These are phyloP conservation scores for Theristicus caerulescens DNA, from an alignment of 2,113 vertebrate genomes.

Conservation along the genomic window DNA sequence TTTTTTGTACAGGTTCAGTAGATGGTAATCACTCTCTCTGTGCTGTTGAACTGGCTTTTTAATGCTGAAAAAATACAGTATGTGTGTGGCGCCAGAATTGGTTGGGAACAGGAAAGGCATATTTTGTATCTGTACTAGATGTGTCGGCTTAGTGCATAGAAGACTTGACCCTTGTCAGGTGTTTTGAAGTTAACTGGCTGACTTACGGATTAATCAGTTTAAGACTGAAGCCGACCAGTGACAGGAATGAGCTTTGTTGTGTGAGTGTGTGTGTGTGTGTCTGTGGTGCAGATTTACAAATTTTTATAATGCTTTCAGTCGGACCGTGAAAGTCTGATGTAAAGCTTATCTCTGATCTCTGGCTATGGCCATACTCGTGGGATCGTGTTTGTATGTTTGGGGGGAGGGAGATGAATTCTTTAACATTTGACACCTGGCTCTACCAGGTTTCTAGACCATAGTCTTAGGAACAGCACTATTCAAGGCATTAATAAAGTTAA, in stretches of 20 bases:
- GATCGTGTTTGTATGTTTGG: slow-evolving; percentile 10
- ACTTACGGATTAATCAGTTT: slow-evolving; percentile 46
- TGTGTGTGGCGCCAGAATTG: slow-evolving; percentile 40
- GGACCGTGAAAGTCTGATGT: slow-evolving; percentile 42
- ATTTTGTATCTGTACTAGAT: slow-evolving; percentile 56
- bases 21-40: neutral
- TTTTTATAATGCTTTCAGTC: slow-evolving; percentile 62
- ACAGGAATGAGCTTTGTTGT: slow-evolving; percentile 50
- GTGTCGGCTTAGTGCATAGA: slow-evolving; percentile 39
- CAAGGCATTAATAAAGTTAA: slow-evolving; percentile 12
- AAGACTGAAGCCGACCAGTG: slow-evolving; percentile 21
- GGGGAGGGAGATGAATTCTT: slow-evolving; percentile 50
- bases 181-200: slow-evolving; percentile 62
- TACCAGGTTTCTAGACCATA: neutral
- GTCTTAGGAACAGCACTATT: neutral
- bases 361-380: slow-evolving; percentile 20
- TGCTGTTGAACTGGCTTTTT: neutral
- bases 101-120: slow-evolving; percentile 60
- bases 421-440: slow-evolving; percentile 36
- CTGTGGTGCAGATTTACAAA: slow-evolving; percentile 51
- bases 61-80: neutral
- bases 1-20: neutral
- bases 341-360: slow-evolving; percentile 58
- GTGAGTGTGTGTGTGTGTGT: slow-evolving; percentile 10
- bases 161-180: slow-evolving; percentile 55